Conservation (phyloP, 2,888 invertebrate genomes). For the Scaptodrosophila latifasciaeformis region DNA sequence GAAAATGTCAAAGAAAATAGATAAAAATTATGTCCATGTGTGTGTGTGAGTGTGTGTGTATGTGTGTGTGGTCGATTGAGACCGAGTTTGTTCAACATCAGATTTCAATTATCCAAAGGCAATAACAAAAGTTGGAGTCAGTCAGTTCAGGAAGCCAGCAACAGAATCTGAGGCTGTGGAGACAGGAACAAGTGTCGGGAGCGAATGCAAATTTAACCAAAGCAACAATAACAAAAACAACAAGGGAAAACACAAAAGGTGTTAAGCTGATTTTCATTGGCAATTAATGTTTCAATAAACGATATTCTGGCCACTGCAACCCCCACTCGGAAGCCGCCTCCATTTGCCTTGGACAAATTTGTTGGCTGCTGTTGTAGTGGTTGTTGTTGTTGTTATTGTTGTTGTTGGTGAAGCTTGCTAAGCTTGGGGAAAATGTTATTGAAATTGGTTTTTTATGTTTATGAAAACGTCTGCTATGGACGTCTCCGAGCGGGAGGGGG, state of each 20-base stretch:
- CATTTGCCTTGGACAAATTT: slow-evolving; percentile 40
- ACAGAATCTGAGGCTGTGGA: too few species aligned
- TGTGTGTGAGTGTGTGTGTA: slow-evolving; percentile 1
- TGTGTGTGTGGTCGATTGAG: not conserved
- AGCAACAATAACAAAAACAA: slow-evolving; percentile 6
- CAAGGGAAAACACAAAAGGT: slow-evolving; percentile 30
- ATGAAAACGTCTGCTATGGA: slow-evolving; percentile 44
- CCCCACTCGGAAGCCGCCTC: slow-evolving; percentile 33
- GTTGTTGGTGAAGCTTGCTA: slow-evolving; percentile 1
- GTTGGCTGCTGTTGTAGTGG: slow-evolving; percentile 27
- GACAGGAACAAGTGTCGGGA: slow-evolving; percentile 1
- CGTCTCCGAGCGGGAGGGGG: too few species aligned
- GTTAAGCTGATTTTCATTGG: slow-evolving; percentile 61
- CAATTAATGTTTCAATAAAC: slow-evolving; percentile 73
- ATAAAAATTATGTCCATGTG: not conserved
- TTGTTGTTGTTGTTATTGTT: slow-evolving; percentile 23
- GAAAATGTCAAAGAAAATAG: too few species aligned
- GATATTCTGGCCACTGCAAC: slow-evolving; percentile 47
- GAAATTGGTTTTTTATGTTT: slow-evolving; percentile 70
- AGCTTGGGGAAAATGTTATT: slow-evolving; percentile 56
- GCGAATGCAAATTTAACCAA: not conserved
- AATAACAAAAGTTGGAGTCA: slow-evolving; percentile 31
- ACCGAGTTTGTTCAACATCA: slow-evolving; percentile 47
- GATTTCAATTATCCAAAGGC: slow-evolving; percentile 69
- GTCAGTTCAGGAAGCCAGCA: too few species aligned